These are phyloP conservation scores for Megalonaias nervosa DNA, from an alignment of 1,140 invertebrate species.

Conservation along the genomic window DNA sequence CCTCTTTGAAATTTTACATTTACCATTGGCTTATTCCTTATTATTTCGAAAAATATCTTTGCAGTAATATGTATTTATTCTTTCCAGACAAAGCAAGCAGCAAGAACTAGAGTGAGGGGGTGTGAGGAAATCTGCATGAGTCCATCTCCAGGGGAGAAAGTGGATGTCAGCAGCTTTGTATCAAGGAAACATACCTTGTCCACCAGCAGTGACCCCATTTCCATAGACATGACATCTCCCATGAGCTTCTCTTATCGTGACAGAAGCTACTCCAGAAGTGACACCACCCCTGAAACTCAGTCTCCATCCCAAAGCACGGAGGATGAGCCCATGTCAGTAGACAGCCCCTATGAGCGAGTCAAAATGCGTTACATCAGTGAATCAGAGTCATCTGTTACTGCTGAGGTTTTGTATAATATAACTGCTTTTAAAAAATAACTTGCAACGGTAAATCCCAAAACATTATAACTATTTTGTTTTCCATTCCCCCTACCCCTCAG, in stretches of 20 bases:
- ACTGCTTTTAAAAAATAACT: too few relatives aligned
- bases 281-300: too few relatives aligned
- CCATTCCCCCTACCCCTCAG: too few relatives aligned
- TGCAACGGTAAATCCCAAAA: too few relatives aligned
- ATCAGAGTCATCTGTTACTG: constrained; percentile 50
- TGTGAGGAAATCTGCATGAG: constrained; percentile 70
- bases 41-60: too few relatives aligned
- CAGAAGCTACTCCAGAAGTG: constrained; percentile 8
- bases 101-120: constrained; percentile 67
- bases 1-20: too few relatives aligned
- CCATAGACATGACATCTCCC: too few relatives aligned
- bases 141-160: constrained; percentile 51
- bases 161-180: constrained; percentile 61
- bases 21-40: too few relatives aligned
- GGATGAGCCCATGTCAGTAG: constrained; percentile 60
- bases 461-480: too few relatives aligned
- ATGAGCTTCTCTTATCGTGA: constrained; percentile 4
- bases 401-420: constrained; percentile 19
- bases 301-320: constrained; percentile 33
- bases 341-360: constrained; percentile 20
- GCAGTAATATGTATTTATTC: background rate
- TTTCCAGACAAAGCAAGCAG: constrained; percentile 15
- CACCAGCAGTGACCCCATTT: constrained; percentile 36
- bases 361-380: constrained; percentile 58
- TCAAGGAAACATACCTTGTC: constrained; percentile 55